These are phyloP conservation scores for Clytia hemisphaerica DNA, from an alignment of 30 jellyfish, hydroid and myxozoan genomes.

Conservation along the genomic window DNA sequence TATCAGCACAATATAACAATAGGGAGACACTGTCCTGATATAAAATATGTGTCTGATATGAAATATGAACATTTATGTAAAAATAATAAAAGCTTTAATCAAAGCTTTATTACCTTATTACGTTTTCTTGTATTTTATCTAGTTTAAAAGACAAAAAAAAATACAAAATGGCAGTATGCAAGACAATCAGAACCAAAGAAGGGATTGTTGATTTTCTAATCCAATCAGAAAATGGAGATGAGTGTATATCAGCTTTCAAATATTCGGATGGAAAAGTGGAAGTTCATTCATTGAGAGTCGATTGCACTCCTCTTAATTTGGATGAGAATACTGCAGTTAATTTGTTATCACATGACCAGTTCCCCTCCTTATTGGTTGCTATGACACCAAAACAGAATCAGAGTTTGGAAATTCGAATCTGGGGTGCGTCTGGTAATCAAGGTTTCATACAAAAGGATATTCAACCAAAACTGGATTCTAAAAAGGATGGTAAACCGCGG, in stretches of 20 bases:
- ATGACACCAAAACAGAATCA: slow-evolving; percentile 34
- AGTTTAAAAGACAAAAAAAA: too few relatives aligned
- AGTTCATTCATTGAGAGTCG: slow-evolving; percentile 66
- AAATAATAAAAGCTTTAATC: too few relatives aligned
- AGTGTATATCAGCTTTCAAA: slow-evolving; percentile 51
- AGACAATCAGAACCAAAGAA: slow-evolving; percentile 44
- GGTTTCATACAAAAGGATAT: slow-evolving; percentile 77
- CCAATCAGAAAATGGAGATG: slow-evolving; percentile 52
- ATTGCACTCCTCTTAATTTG: slow-evolving; percentile 67
- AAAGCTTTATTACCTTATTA: too few relatives aligned
- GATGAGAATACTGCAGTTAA: slow-evolving; percentile 58
- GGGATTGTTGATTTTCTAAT: slow-evolving; percentile 50
- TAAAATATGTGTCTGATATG: too few relatives aligned
- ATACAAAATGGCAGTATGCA: slow-evolving; percentile 54
- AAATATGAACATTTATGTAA: too few relatives aligned
- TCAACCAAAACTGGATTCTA: slow-evolving; percentile 35
- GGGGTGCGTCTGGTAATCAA: slow-evolving; percentile 54
- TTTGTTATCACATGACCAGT: slow-evolving; percentile 26
- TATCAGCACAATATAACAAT: too few relatives aligned
- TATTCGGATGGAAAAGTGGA: slow-evolving; percentile 54
- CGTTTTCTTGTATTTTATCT: too few relatives aligned
- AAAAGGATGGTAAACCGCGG: slow-evolving; percentile 67
- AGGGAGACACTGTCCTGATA: too few relatives aligned
- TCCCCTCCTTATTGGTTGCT: slow-evolving; percentile 39
- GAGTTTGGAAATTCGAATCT: slow-evolving; percentile 25